A percentile compares a stretch with the other conserved stretches of the same genome.
Conservation (phyloP, 2,797 vertebrate species). For the Alectoris magna region DNA sequence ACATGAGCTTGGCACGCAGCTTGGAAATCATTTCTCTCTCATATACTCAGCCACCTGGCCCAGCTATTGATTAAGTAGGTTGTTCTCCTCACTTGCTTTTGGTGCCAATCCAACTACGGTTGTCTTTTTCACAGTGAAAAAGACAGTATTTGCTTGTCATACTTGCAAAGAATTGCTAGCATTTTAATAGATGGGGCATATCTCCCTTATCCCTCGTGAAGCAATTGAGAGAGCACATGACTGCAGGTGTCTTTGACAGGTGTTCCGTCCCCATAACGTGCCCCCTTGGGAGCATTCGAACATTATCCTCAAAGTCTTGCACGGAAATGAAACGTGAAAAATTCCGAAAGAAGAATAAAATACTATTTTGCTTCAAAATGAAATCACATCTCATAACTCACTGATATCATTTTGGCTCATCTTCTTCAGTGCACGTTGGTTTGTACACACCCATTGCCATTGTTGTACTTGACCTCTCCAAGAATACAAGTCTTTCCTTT, state of each 20-base stretch:
- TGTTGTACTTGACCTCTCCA: background rate
- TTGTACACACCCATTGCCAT: background rate
- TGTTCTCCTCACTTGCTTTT: background rate
- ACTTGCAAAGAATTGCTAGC: background rate
- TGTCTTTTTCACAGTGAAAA: background rate
- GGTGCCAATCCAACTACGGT: background rate
- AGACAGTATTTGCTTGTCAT: background rate
- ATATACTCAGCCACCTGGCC: constrained; percentile 38
- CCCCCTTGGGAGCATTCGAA: background rate
- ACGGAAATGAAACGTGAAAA: background rate
- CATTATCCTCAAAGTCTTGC: background rate
- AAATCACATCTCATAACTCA: background rate
- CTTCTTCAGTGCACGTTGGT: background rate
- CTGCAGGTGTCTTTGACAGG: background rate
- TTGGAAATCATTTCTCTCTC: background rate
- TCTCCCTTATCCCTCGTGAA: background rate
- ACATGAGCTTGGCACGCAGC: constrained; percentile 26
- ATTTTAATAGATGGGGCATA: background rate
- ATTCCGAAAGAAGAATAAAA: background rate
- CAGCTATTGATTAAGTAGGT: background rate
- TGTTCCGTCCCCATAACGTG: background rate
- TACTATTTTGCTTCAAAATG: background rate
- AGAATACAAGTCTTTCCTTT: background rate
- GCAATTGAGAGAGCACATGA: background rate
- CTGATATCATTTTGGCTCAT: background rate